phyloP scores from a whole-genome alignment of 2,888 invertebrate genomes.

The Epinotia bilunana region DNA sequence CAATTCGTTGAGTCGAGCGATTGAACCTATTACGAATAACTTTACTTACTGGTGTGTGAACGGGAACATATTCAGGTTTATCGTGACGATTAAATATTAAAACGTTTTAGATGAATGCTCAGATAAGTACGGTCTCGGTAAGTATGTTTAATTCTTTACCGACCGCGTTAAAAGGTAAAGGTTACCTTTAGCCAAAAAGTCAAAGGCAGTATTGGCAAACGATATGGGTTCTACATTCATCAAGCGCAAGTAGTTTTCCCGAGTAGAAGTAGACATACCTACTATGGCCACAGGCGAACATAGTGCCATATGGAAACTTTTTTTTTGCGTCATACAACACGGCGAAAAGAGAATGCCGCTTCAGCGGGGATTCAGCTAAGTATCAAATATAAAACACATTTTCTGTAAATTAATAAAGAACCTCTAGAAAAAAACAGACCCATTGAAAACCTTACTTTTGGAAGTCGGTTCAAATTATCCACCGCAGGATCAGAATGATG shows the following conservation, averaged over 20 bases:
- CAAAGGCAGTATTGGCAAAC: neutral
- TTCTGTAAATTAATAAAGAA: too few species aligned
- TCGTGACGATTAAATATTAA: constrained; percentile 46
- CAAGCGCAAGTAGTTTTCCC: neutral
- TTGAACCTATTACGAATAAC: constrained; percentile 75
- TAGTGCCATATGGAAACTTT: too few species aligned
- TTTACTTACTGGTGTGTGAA: constrained; percentile 67
- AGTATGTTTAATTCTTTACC: neutral
- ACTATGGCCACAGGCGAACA: too few species aligned
- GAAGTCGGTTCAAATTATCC: too few species aligned
- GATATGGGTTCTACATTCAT: neutral
- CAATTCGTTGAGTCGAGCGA: constrained; percentile 71
- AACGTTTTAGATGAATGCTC: constrained; percentile 15
- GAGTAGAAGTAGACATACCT: too few species aligned
- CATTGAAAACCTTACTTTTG: too few species aligned
- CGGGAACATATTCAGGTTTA: constrained; percentile 62
- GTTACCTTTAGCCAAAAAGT: neutral
- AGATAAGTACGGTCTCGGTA: neutral
- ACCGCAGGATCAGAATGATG: too few species aligned
- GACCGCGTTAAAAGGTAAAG: neutral
- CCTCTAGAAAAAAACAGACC: too few species aligned
- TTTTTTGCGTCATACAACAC: too few species aligned
- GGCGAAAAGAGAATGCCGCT: too few species aligned
- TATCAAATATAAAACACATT: too few species aligned
- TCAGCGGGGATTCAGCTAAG: too few species aligned